Evolutionary conservation across 1,140 invertebrate species (phyloP), one percentile per base, ranked within the genome.

Genomic region (Phortica variegata): DNA sequence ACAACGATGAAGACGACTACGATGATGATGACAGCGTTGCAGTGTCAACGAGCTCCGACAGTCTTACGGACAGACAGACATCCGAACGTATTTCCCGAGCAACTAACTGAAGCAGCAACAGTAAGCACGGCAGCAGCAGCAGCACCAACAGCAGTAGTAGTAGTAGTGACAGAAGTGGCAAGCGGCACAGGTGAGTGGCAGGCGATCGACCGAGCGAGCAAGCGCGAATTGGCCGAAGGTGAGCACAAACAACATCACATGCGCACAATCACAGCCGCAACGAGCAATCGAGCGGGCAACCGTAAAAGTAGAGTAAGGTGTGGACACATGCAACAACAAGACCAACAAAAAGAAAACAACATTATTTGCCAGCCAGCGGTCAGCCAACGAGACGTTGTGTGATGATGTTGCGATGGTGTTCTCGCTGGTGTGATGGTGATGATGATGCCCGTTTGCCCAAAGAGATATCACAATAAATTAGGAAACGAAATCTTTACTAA

Each of bases 401-500:
- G 23, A 8, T 38, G 36, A n/a, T 23, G 48, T 20, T 49, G 26
- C 12, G 52, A 17, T 20, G 47, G 53, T 57, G 56, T 43, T 56
- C 41, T 39, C 45, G 52, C 52, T 44, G 55, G 17, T 20, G 43
- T 46, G 45, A 36, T 36, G 43, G 16, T 18, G 21, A 26, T 45
- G 56, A 19, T 59, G 49, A 53, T 48, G 58, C 51, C 54, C 53
- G 43, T 65, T 73, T 69, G 58, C 65, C 60, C 62, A 63, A 61
- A 73, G 57, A 73, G 70, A 70, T 73, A 73, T 70, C 70, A 73
- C 70, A 73, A 73, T 73, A 73, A 73, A 73, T 73, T 73, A 73
- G 70, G 70, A 73, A 73, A 73, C 70, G 70, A 73, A 73, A 73
- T 73, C 70, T 73, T 73, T 70, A 68, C 70, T 73, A 73, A 73